A percentile compares a stretch with the other conserved stretches of the same genome.
phyloP scores from a whole-genome alignment of 2,113 vertebrate species.

The Microcebus ravelobensis region DNA sequence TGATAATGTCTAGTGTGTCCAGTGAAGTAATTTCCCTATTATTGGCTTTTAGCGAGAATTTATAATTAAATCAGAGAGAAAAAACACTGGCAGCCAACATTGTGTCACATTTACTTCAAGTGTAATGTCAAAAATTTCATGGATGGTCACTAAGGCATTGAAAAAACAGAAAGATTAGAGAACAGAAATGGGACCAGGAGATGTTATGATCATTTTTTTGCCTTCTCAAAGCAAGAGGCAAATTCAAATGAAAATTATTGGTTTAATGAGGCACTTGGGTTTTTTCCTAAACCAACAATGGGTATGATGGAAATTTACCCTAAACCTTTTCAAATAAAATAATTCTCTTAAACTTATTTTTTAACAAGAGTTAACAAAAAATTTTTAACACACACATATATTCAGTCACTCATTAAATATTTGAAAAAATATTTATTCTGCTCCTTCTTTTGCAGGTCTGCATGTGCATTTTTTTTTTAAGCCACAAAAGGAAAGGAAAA shows the following conservation, averaged over 20 bases:
- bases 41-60: conserved; percentile 70
- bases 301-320: background rate
- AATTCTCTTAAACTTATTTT: background rate
- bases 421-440: background rate
- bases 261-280: background rate
- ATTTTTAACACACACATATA: no score
- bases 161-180: background rate
- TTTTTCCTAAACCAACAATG: background rate
- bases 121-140: background rate
- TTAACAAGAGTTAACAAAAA: background rate
- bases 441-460: background rate
- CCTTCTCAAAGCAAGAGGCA: background rate
- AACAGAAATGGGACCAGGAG: background rate
- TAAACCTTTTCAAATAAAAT: background rate
- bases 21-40: conserved; percentile 61
- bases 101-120: conserved; percentile 51
- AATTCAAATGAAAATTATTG: background rate
- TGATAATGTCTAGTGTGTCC: conserved; percentile 56
- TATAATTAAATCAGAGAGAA: conserved; percentile 70
- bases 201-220: background rate
- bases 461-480: background rate
- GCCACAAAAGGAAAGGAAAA: conserved; percentile 22
- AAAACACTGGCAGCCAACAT: background rate
- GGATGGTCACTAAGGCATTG: conserved; percentile 10
- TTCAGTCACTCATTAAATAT: background rate